Base-by-base conservation (phyloP, 2,888 invertebrate genomes). In the Suillia variegata region DNA sequence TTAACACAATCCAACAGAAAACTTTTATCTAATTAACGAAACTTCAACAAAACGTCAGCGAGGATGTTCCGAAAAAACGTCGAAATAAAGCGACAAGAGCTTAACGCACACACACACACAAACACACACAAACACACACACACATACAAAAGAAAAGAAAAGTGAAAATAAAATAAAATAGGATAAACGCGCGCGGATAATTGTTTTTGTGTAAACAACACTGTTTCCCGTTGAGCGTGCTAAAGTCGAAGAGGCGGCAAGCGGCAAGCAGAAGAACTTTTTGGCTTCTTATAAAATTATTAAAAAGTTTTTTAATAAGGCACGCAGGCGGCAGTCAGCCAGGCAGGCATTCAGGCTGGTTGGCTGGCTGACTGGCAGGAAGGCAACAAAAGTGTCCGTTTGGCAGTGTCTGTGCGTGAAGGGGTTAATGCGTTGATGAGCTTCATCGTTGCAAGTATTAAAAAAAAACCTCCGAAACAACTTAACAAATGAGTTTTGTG, bases 11-110 rank as follows among this genome's bases (percentile, higher is more conserved):
- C 70, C 54, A 59, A 62, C 66, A 70, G n/a, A n/a, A 65, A 79
- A 79, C 75, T 80, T 79, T 79, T 78, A 79, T 79, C 79, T 80
- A 79, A 80, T 79, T 79, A 79, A 77, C 75, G 69, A 80, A 80
- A 79, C 75, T 79, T 80, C 77, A 78, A 71, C 78, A 75, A 73
- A 79, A 76, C 75, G 80, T 75, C 74, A 73, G 65, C 12, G 17
- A 26, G 17, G 52, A 17, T 52, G 52, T n/a, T n/a, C n/a, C 20
- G 34, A 31, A 52, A 52, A 52, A 52, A 45, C 45, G 45, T 18
- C 45, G 45, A 45, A 49, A 59, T n/a, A n/a, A n/a, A 24, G 38
- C 34, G 38, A 52, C 54, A 50, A 33, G 42, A 22, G 42, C 45
- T 54, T 31, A 20, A 17, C 31, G 52, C 22, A 47, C 26, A 42